Conservation (phyloP, 1,140 invertebrate species). For the Phymorhynchus buccinoides region DNA sequence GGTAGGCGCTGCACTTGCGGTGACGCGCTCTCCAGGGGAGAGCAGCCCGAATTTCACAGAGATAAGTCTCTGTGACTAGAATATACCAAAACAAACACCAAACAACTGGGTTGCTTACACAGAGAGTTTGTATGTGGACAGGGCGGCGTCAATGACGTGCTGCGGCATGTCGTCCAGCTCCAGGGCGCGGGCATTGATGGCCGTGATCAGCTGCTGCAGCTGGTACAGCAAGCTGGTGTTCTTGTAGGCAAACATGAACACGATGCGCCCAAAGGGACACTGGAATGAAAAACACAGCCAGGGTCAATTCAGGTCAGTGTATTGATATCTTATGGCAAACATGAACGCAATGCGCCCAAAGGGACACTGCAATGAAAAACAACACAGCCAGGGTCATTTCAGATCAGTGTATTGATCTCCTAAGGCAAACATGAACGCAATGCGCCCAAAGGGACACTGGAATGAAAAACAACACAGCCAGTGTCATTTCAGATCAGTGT, state of each 20-base stretch:
- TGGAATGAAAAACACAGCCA: conserved; percentile 33
- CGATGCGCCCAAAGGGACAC: conserved; percentile 71
- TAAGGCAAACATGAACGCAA: conserved; percentile 68
- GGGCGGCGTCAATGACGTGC: conserved; percentile 68
- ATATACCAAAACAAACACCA: not conserved
- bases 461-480: conserved; percentile 17
- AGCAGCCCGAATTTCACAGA: too few relatives aligned
- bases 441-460: conserved; percentile 65
- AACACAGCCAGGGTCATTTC: not conserved
- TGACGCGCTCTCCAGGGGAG: too few relatives aligned
- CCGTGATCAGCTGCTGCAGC: conserved; percentile 60
- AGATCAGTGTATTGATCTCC: conserved; percentile 50
- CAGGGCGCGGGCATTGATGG: conserved; percentile 67
- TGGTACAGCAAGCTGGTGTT: conserved; percentile 61
- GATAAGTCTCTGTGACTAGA: too few relatives aligned
- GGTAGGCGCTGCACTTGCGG: too few relatives aligned
- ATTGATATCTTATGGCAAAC: conserved; percentile 63
- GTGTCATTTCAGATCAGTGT: too few relatives aligned
- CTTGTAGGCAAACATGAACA: conserved; percentile 68
- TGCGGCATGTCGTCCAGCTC: conserved; percentile 66
- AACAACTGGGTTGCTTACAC: conserved; percentile 57
- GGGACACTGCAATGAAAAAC: conserved; percentile 62
- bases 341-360: conserved; percentile 68
- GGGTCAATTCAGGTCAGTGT: too few relatives aligned
- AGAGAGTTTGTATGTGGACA: conserved; percentile 72